phyloP scores from a whole-genome alignment of 64 coral and sea anemone species.

The Catalaphyllia jardinei region DNA sequence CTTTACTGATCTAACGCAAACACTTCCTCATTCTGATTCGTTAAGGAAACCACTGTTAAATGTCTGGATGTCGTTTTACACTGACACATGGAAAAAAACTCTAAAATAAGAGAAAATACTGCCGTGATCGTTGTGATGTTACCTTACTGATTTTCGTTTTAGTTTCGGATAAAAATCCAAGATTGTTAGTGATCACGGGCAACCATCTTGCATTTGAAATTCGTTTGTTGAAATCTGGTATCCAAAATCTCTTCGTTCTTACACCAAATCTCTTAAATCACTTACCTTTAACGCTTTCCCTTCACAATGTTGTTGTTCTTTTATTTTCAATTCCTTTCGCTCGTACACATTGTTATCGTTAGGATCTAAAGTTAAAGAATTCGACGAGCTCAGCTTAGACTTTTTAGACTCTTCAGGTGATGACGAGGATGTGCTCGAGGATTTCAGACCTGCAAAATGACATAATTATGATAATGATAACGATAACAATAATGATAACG shows the following conservation, averaged over 20 bases:
- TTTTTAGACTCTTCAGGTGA: background rate
- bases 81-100: background rate
- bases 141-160: too few relatives aligned
- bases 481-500: too few relatives aligned
- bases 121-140: too few relatives aligned
- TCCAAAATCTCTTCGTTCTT: too few relatives aligned
- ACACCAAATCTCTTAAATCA: too few relatives aligned
- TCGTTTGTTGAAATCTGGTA: too few relatives aligned
- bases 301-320: background rate
- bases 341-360: background rate
- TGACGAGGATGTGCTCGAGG: background rate
- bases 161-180: too few relatives aligned
- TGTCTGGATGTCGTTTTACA: background rate
- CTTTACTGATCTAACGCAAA: background rate
- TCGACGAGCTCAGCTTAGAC: background rate
- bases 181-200: too few relatives aligned
- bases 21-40: background rate
- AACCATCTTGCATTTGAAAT: too few relatives aligned
- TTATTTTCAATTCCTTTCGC: background rate
- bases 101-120: too few relatives aligned
- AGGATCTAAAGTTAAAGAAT: background rate
- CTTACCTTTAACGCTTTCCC: background rate
- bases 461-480: background rate
- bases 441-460: constrained; percentile 2
- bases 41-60: background rate